phyloP scores from a whole-genome alignment of 1,140 invertebrate genomes.

The Antheraea pernyi region DNA sequence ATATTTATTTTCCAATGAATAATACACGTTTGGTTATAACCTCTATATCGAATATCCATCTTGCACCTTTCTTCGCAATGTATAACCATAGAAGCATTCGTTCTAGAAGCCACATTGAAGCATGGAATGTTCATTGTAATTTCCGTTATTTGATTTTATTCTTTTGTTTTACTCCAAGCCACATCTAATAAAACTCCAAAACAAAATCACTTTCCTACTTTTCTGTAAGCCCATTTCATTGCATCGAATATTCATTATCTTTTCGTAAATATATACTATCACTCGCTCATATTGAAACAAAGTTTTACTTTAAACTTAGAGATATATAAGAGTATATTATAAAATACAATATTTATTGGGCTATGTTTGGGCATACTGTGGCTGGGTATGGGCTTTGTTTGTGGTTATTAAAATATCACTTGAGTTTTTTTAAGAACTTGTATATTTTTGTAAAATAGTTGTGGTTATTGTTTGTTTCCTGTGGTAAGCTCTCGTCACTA shows the following conservation, averaged over 20 bases:
- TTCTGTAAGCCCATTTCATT: neutral
- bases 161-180: neutral
- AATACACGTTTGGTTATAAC: slow-evolving; percentile 15
- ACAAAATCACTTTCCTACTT: neutral
- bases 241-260: too few species aligned
- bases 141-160: neutral
- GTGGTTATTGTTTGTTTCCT: neutral
- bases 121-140: slow-evolving; percentile 63
- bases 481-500: too few species aligned
- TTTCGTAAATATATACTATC: too few species aligned
- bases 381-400: slow-evolving; percentile 46
- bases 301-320: neutral
- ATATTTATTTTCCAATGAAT: slow-evolving; percentile 38
- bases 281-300: too few species aligned
- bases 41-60: slow-evolving; percentile 41
- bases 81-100: slow-evolving; percentile 39
- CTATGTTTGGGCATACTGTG: neutral
- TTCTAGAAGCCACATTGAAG: slow-evolving; percentile 39
- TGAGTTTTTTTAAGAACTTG: neutral
- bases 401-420: slow-evolving; percentile 38
- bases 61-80: slow-evolving; percentile 44
- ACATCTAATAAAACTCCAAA: neutral
- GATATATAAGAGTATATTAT: neutral
- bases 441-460: neutral
- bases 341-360: neutral